phyloP scores from a whole-genome alignment of 2,113 vertebrate genomes.

The Chinchilla lanigera region DNA sequence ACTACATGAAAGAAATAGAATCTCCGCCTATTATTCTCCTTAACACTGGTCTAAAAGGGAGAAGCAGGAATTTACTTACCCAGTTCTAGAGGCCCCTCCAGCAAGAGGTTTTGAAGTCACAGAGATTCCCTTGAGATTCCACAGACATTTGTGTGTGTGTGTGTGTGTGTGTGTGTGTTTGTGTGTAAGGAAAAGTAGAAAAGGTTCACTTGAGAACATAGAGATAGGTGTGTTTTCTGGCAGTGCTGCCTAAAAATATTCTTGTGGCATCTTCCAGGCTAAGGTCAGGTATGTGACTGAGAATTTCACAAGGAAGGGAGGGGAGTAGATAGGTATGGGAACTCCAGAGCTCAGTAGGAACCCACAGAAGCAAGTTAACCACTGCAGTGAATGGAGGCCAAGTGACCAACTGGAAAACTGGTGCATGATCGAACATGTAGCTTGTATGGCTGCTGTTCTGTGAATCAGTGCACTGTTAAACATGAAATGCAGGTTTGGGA shows the following conservation, averaged over 20 bases:
- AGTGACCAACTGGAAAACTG: background rate
- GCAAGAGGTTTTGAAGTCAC: background rate
- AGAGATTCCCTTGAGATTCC: conserved; percentile 6
- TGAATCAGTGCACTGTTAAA: background rate
- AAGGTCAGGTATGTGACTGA: background rate
- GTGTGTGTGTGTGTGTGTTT: background rate
- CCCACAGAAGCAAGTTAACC: background rate
- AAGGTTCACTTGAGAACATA: background rate
- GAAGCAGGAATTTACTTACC: background rate
- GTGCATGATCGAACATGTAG: background rate
- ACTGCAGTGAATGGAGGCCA: background rate
- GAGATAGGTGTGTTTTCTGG: background rate
- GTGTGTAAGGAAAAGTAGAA: background rate
- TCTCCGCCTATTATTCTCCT: background rate
- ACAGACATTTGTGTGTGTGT: background rate
- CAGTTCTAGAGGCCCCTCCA: background rate
- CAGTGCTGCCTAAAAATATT: background rate
- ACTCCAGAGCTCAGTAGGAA: background rate
- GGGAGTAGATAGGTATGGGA: background rate
- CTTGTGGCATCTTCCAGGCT: background rate
- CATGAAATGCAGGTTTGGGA: background rate
- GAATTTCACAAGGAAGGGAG: background rate
- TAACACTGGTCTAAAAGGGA: background rate
- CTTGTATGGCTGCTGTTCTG: background rate
- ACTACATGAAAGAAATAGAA: conserved; percentile 12